A percentile compares a stretch with the other conserved stretches of the same genome.
Conservation (phyloP, 2,888 invertebrate genomes). For the Drosophila colorata region DNA sequence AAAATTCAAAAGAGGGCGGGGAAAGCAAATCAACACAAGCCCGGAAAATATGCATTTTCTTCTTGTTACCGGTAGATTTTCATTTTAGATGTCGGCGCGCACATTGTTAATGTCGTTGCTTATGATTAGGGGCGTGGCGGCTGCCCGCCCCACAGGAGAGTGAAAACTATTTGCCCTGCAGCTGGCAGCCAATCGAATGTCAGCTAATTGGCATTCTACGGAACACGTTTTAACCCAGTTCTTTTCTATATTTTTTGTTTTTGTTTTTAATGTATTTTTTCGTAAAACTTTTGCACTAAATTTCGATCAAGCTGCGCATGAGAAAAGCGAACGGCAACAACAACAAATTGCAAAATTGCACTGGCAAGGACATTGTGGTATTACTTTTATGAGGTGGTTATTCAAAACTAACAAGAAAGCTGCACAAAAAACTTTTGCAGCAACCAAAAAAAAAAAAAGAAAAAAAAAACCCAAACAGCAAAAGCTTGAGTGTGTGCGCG, state of each 20-base stretch:
- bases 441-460: slow-evolving; percentile 5
- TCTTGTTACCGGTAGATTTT: slow-evolving; percentile 78
- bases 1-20: slow-evolving; percentile 30
- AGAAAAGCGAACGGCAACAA: slow-evolving; percentile 19
- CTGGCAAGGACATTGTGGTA: slow-evolving; percentile 71
- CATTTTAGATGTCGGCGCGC: slow-evolving; percentile 73
- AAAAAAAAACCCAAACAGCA: slow-evolving; percentile 13
- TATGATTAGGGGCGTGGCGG: slow-evolving; percentile 59
- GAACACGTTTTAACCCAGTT: slow-evolving; percentile 47
- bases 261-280: background rate
- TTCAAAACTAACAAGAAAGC: slow-evolving; percentile 66
- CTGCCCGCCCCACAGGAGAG: background rate
- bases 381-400: slow-evolving; percentile 70
- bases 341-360: slow-evolving; percentile 58
- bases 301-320: slow-evolving; percentile 50
- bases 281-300: slow-evolving; percentile 50
- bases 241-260: background rate
- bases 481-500: slow-evolving; percentile 26
- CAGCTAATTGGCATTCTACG: slow-evolving; percentile 67
- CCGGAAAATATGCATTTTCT: slow-evolving; percentile 68
- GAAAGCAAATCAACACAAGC: slow-evolving; percentile 66
- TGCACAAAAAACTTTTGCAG: slow-evolving; percentile 40
- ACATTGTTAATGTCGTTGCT: slow-evolving; percentile 41
- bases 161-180: slow-evolving; percentile 5
- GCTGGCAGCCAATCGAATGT: slow-evolving; percentile 60